These are phyloP conservation scores for Elysia chlorotica DNA, from an alignment of 1,140 invertebrate species.

Conservation along the genomic window DNA sequence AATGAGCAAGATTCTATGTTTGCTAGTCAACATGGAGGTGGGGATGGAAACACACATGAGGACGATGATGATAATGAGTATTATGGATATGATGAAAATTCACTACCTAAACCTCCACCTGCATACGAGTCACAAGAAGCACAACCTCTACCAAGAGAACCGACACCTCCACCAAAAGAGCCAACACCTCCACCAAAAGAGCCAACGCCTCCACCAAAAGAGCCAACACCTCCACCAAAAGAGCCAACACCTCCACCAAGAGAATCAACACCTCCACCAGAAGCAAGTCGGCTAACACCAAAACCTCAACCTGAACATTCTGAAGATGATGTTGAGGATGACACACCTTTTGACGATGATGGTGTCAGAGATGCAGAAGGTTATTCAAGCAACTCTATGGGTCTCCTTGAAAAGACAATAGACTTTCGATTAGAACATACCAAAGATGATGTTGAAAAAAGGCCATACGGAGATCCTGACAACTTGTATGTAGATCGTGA, in stretches of 20 bases:
- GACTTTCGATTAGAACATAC: slow-evolving; percentile 21
- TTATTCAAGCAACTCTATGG: not conserved
- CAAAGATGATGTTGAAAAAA: slow-evolving; percentile 7
- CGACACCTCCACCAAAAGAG: not conserved
- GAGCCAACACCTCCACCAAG: not conserved
- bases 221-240: not conserved
- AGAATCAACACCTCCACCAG: not conserved
- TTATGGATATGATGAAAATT: not conserved
- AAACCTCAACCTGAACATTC: slow-evolving; percentile 9
- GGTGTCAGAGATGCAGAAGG: slow-evolving; percentile 3
- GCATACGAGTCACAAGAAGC: not conserved
- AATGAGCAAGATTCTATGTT: too few species aligned
- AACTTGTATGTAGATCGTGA: slow-evolving; percentile 30
- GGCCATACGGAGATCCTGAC: slow-evolving; percentile 13
- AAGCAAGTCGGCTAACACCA: not conserved
- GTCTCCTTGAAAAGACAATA: not conserved
- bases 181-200: not conserved
- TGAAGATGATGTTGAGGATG: slow-evolving; percentile 19
- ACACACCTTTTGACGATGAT: slow-evolving; percentile 24
- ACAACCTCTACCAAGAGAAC: not conserved
- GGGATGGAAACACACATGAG: not conserved
- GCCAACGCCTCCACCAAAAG: not conserved
- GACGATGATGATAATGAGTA: not conserved
- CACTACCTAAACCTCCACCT: too few species aligned
- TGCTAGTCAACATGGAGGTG: too few species aligned